Evolutionary conservation across 2,888 invertebrate genomes (phyloP), one percentile per base, ranked within the genome.

Genomic region (Idaea straminata): DNA sequence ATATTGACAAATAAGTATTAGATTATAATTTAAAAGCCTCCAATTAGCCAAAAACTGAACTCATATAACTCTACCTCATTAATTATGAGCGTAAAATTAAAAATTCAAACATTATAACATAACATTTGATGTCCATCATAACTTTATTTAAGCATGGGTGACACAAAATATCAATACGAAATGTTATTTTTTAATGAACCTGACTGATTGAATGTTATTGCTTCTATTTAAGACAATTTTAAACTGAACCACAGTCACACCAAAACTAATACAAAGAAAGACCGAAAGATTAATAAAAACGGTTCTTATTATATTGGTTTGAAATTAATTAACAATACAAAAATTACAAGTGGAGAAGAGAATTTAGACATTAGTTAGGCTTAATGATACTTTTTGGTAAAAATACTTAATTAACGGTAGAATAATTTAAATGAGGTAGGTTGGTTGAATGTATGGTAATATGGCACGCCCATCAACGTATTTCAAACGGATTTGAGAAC

Each of bases 171-270:
- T 77, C 78, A 77, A 78, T 74, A 69, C 74, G 59, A 67, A 68
- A 66, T 73, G 76, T 80, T 78, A 68, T 74, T 47, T 76, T 78
- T 78, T 83, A 83, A 84, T 83, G 82, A 82, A 77, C 75, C 74
- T 71, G 72, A 76, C 76, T 84, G 83, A 85, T 83, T 83, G 78
- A 84, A 83, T 82, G 77, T 79, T 82, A 82, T 83, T 75, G 75
- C 15, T 61, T 34, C 59, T 16, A 70, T 73, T 73, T 71, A 67
- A 74, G 75, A 75, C 82, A 76, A 72, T 59, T 35, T 10, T 74
- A 72, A 67, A 36, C 62, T 72, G 75, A 77, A 68, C 82, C 72
- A 69, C 72, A 70, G 70, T 69, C 67, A 66, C 69, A 69, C 63
- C 47, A 47, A 47, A 47, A 4, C 62, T 38, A 47, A 66, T 61